phyloP scores from a whole-genome alignment of 2,113 vertebrate species.

The Lethenteron reissneri region DNA sequence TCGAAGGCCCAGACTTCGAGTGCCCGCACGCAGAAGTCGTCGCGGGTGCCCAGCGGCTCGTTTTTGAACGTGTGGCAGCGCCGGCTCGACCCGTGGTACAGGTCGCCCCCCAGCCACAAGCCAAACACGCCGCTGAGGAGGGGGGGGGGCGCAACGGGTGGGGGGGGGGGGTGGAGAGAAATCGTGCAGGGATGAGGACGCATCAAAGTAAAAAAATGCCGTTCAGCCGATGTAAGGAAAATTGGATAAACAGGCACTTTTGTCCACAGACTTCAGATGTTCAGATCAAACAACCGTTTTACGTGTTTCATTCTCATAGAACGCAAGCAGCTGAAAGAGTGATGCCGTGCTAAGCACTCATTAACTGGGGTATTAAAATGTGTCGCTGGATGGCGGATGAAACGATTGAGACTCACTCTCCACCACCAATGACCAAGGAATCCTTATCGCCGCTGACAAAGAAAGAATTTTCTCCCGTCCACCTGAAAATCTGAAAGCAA shows the following conservation, averaged over 20 bases:
- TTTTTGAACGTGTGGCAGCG: conserved; percentile 41
- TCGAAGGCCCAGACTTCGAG: conserved; percentile 39
- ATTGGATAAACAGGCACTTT: background rate
- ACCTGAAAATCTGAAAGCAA: conserved; percentile 26
- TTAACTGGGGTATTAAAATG: background rate
- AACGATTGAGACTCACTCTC: conserved; percentile 21
- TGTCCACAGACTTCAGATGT: background rate
- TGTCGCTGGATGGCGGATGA: too few species aligned
- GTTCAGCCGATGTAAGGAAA: background rate
- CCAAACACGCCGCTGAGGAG: conserved; percentile 33
- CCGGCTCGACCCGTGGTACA: conserved; percentile 32
- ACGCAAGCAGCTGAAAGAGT: background rate
- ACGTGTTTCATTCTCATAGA: too few species aligned
- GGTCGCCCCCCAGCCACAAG: conserved; percentile 36
- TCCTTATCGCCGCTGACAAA: conserved; percentile 43
- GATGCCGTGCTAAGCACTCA: too few species aligned
- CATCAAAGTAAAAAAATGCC: background rate
- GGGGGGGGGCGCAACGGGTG: background rate
- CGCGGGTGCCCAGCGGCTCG: conserved; percentile 28
- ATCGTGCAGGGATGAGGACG: background rate
- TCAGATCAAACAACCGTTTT: background rate
- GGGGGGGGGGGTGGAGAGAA: too few species aligned
- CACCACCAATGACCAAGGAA: conserved; percentile 36
- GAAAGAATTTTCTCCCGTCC: conserved; percentile 43
- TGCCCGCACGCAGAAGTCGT: conserved; percentile 34